Base-by-base conservation (phyloP, 1,140 invertebrate genomes). In the Rhopalosiphum maidis region DNA sequence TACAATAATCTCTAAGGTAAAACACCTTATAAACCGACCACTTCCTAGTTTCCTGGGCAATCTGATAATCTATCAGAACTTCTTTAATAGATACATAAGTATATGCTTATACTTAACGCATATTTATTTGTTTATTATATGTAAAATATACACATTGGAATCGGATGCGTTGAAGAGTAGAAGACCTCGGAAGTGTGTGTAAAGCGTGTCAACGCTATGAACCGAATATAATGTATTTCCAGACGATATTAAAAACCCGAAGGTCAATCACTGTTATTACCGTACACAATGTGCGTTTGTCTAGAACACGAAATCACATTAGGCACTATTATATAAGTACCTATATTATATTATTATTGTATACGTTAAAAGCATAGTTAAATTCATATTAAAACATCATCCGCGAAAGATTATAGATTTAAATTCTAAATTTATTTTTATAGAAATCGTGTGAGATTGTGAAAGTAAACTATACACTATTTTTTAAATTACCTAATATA, bases 161-260 rank as follows among this genome's bases (percentile, higher is more conserved):
- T 83, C 82, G 37, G 37, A 85, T 85, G 35, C 41, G 35, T 85
- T 85, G 22, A 25, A 43, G 83, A 85, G 83, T 41, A 85, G 83
- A 25, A 85, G 83, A 85, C 83, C 83, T 85, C 83, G 83, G 83
- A 41, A 83, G 41, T 41, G 83, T 85, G 37, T 85, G 9, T 41
- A 41, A 41, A 23, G 60, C 60, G 83, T 85, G 22, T 85, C 83
- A 30, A 85, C 83, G 83, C 37, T 43, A 43, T 41, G 37, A 23
- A 41, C 41, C 41, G 2, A 85, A 23, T 41, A 85, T 37, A 85
- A 85, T 68, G 43, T 25, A 41, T 85, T 43, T 85, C 9, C 83
- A 85, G 35, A 85, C 37, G 23, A 83, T 83, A 83, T 83, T 83
- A 83, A 37, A 85, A 85, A 85, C 25, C 3, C 41, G 83, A 85